Evolutionary conservation across 2,888 invertebrate genomes (phyloP).

Genomic region (Unio pictorum): DNA sequence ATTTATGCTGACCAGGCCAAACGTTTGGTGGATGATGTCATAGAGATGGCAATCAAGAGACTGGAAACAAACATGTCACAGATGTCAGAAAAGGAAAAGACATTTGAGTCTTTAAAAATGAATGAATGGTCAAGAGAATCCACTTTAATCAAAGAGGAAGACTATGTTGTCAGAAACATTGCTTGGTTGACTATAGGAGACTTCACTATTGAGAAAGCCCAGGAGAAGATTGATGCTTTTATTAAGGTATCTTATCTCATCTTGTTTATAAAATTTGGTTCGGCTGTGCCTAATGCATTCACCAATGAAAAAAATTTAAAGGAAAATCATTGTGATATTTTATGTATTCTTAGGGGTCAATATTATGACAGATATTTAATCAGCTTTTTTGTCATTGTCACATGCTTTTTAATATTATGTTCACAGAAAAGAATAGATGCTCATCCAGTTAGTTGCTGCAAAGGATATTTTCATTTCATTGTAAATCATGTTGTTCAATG

Average conservation of each 20-base stretch:
- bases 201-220: conserved; percentile 61
- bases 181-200: conserved; percentile 68
- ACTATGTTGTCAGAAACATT: conserved; percentile 65
- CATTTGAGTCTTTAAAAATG: conserved; percentile 57
- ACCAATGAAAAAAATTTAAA: too few species aligned
- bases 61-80: conserved; percentile 54
- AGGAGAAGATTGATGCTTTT: conserved; percentile 68
- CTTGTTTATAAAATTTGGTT: background rate
- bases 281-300: too few species aligned
- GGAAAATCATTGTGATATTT: too few species aligned
- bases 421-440: too few species aligned
- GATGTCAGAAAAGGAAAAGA: conserved; percentile 58
- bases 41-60: conserved; percentile 61
- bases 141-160: conserved; percentile 52
- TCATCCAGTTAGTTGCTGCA: too few species aligned
- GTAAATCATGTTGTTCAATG: too few species aligned
- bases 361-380: background rate
- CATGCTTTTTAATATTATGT: too few species aligned
- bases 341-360: too few species aligned
- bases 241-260: conserved; percentile 59
- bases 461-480: too few species aligned
- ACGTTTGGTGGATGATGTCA: conserved; percentile 62
- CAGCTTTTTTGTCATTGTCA: background rate
- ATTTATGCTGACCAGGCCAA: conserved; percentile 58
- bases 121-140: conserved; percentile 49